A percentile compares a stretch with the other conserved stretches of the same genome.
Conservation (phyloP, 30 jellyfish, hydroid and myxozoan genomes). For the Nemopilema nomurai region DNA sequence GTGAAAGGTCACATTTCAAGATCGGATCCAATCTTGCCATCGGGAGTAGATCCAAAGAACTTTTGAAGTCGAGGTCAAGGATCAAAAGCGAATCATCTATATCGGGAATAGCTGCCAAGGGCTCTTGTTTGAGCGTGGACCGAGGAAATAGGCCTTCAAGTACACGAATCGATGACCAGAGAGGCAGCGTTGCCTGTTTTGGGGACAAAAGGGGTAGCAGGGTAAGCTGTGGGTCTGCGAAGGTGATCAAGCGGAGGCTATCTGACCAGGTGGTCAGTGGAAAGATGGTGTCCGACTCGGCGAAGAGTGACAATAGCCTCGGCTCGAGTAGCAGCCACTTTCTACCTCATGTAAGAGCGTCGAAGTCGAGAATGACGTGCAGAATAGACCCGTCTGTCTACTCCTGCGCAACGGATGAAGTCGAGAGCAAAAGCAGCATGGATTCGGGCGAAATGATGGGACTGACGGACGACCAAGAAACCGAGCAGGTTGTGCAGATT, state of each 20-base stretch:
- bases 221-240: neutral
- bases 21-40: neutral
- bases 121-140: neutral
- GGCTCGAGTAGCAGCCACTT: conserved; percentile 36
- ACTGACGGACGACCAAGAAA: conserved; percentile 17
- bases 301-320: neutral
- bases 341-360: conserved; percentile 37
- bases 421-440: conserved; percentile 7
- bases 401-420: conserved; percentile 16
- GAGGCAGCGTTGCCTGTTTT: neutral
- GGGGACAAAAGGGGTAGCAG: neutral
- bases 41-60: neutral
- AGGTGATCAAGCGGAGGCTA: neutral
- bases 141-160: neutral
- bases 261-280: neutral
- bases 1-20: neutral
- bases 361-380: conserved; percentile 51
- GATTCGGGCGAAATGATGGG: conserved; percentile 34
- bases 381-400: conserved; percentile 22
- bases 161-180: neutral
- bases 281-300: neutral
- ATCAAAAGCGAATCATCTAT: neutral
- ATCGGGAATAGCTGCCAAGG: neutral
- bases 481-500: conserved; percentile 39
- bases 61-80: neutral